Conservation (phyloP, 1,140 invertebrate genomes). For the Drosophila sechellia region DNA sequence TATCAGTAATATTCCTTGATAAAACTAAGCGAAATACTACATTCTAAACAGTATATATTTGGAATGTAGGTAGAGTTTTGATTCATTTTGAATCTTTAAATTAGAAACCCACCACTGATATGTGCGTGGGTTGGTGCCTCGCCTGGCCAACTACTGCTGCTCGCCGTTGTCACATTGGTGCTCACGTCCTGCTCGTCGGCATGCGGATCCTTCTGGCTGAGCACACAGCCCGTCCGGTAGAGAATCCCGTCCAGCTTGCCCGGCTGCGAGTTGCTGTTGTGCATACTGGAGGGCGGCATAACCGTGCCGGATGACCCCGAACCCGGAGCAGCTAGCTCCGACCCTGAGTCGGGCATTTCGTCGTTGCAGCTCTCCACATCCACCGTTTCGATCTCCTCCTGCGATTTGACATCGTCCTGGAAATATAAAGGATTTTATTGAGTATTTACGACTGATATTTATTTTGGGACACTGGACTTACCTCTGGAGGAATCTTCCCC, state of each 20-base stretch:
- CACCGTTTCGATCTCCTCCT: conserved; percentile 86
- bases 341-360: conserved; percentile 81
- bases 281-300: conserved; percentile 57
- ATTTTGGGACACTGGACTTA: conserved; percentile 74
- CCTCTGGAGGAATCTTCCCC: conserved; percentile 87
- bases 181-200: conserved; percentile 64
- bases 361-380: conserved; percentile 85
- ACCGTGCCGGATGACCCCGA: conserved; percentile 7
- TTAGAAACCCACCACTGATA: conserved; percentile 70
- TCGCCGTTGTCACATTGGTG: conserved; percentile 71
- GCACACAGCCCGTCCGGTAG: conserved; percentile 78
- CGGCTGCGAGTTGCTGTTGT: conserved; percentile 75
- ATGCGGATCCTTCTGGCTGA: conserved; percentile 74
- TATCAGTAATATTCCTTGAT: too few species aligned
- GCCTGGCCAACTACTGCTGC: conserved; percentile 71
- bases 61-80: too few species aligned
- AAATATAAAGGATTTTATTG: background rate
- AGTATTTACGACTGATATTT: background rate
- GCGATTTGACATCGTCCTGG: conserved; percentile 69
- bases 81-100: too few species aligned
- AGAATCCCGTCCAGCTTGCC: conserved; percentile 82
- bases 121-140: conserved; percentile 69
- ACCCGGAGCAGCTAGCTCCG: conserved; percentile 51
- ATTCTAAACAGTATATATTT: too few species aligned
- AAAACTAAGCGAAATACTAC: too few species aligned